Conservation (phyloP, 2,888 invertebrate species). For the Drosophila macrothrix region DNA sequence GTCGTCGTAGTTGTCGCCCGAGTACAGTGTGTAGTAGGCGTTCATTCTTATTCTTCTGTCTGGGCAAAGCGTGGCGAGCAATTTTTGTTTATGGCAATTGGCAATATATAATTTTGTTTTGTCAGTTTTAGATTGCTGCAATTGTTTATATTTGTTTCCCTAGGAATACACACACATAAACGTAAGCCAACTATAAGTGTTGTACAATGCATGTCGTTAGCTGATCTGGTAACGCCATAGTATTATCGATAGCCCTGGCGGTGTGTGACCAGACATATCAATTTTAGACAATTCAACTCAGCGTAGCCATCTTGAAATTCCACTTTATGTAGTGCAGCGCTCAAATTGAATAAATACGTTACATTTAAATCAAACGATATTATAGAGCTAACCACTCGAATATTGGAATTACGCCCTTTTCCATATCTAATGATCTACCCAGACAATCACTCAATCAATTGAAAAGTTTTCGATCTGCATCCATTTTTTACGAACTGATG, state of each 20-base stretch:
- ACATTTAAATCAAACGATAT: not conserved
- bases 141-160: constrained; percentile 53
- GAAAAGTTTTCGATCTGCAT: not conserved
- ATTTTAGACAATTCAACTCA: not conserved
- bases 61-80: not conserved
- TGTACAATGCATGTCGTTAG: constrained; percentile 14
- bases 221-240: constrained; percentile 13
- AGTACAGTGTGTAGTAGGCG: constrained; percentile 54
- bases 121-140: constrained; percentile 1
- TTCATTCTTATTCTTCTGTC: constrained; percentile 44
- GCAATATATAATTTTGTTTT: not conserved
- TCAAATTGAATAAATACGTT: not conserved
- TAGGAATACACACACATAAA: constrained; percentile 27
- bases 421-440: not conserved
- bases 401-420: not conserved
- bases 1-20: constrained; percentile 67
- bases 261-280: constrained; percentile 10
- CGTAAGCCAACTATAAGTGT: constrained; percentile 15
- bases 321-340: not conserved
- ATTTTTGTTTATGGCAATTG: not conserved
- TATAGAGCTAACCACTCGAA: not conserved
- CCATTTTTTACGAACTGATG: not conserved
- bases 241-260: constrained; percentile 2
- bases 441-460: not conserved
- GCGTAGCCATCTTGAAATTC: not conserved